These are phyloP conservation scores for Falco peregrinus DNA, from an alignment of 2,797 vertebrate genomes.

Conservation along the genomic window DNA sequence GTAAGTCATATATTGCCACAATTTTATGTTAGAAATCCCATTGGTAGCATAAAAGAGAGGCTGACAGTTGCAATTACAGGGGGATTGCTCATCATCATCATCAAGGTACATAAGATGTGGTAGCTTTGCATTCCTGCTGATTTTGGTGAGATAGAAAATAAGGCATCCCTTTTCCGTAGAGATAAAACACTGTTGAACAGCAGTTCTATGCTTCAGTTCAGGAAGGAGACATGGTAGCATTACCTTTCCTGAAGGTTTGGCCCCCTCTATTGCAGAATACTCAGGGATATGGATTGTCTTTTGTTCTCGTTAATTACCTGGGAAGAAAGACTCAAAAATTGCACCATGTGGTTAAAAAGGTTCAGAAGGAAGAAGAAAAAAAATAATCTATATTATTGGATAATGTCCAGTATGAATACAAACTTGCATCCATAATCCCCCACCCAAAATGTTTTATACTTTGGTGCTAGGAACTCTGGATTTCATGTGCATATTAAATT, in stretches of 20 bases:
- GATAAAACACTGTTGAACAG: neutral
- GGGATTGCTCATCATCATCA: neutral
- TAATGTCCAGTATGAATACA: neutral
- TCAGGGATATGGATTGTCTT: neutral
- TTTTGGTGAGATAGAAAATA: neutral
- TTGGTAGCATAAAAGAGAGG: neutral
- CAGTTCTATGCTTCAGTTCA: neutral
- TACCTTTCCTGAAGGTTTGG: neutral
- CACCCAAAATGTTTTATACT: neutral
- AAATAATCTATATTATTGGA: neutral
- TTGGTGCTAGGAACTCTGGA: neutral
- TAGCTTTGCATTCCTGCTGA: neutral
- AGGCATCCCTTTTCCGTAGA: neutral
- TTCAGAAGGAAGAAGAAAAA: neutral
- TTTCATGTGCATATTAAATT: neutral
- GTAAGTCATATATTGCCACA: rapidly evolving
- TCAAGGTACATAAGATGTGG: neutral
- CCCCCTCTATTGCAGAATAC: neutral
- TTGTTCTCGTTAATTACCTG: neutral
- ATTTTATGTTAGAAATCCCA: neutral
- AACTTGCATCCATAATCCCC: neutral
- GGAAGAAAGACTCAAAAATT: neutral
- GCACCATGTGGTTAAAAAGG: neutral
- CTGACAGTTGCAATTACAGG: neutral
- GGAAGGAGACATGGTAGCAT: neutral